These are phyloP conservation scores for Halocaridina rubra DNA, from an alignment of 2,888 invertebrate species.

Conservation along the genomic window DNA sequence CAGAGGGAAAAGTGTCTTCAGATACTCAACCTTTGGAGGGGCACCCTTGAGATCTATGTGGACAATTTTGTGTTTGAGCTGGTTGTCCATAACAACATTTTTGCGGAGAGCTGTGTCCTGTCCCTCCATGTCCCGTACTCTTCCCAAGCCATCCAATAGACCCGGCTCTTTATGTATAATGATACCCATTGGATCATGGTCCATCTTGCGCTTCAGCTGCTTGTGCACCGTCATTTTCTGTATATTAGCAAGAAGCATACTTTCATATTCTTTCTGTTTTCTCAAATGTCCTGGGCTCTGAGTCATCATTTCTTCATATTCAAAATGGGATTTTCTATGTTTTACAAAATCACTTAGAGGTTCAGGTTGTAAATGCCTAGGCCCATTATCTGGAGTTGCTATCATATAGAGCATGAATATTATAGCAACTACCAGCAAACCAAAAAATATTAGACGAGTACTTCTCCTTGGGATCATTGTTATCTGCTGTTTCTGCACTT, in stretches of 20 bases:
- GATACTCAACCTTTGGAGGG: slow-evolving; percentile 70
- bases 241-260: slow-evolving; percentile 41
- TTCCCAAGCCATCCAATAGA: slow-evolving; percentile 29
- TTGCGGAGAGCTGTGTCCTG: slow-evolving; percentile 6
- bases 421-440: background rate
- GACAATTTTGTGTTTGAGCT: slow-evolving; percentile 70
- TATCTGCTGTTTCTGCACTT: too few species aligned
- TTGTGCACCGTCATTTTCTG: slow-evolving; percentile 39
- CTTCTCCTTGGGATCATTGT: slow-evolving; percentile 45
- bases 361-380: background rate
- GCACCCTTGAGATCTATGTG: slow-evolving; percentile 73
- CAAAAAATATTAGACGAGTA: slow-evolving; percentile 7
- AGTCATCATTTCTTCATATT: slow-evolving; percentile 11
- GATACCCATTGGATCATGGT: slow-evolving; percentile 55
- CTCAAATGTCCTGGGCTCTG: slow-evolving; percentile 43
- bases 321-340: background rate
- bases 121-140: slow-evolving; percentile 32
- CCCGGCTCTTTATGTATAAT: slow-evolving; percentile 51
- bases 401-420: slow-evolving; percentile 21
- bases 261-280: slow-evolving; percentile 51
- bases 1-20: slow-evolving; percentile 65
- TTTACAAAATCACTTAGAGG: background rate
- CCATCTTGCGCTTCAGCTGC: slow-evolving; percentile 38
- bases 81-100: slow-evolving; percentile 46
- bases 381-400: background rate